phyloP scores from a whole-genome alignment of 2,888 invertebrate species.

The Schizotus pectinicornis region DNA sequence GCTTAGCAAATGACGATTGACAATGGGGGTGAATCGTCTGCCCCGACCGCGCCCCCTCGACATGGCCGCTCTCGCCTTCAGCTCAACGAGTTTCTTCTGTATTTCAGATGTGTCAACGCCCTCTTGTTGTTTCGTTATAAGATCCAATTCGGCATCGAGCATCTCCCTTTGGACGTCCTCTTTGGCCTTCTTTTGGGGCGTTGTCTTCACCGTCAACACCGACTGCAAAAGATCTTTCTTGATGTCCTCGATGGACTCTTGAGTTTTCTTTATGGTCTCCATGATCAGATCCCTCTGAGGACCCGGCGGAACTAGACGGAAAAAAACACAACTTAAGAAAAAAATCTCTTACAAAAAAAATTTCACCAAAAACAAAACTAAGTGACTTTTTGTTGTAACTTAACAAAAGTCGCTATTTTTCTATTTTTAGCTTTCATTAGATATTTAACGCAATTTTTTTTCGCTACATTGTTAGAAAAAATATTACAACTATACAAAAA shows the following conservation, averaged over 20 bases:
- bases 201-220: conserved; percentile 54
- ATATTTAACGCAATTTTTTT: no score
- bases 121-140: conserved; percentile 87
- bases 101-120: conserved; percentile 87
- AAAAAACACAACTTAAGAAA: conserved; percentile 9
- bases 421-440: no score
- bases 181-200: conserved; percentile 54
- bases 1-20: conserved; percentile 50
- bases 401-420: no score
- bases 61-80: conserved; percentile 63
- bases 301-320: conserved; percentile 64
- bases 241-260: conserved; percentile 81
- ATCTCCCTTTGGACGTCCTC: conserved; percentile 89
- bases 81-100: conserved; percentile 76
- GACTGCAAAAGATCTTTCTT: conserved; percentile 66
- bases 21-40: conserved; percentile 50
- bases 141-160: conserved; percentile 87
- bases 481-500: neutral
- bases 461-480: no score
- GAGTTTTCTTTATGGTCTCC: conserved; percentile 81
- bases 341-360: conserved; percentile 18
- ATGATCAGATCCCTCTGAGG: conserved; percentile 78
- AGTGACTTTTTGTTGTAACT: no score
- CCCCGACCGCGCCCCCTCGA: conserved; percentile 37
- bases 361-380: no score